Base-by-base conservation (phyloP, 2,113 vertebrate genomes). In the Myrmophylax atrothorax region DNA sequence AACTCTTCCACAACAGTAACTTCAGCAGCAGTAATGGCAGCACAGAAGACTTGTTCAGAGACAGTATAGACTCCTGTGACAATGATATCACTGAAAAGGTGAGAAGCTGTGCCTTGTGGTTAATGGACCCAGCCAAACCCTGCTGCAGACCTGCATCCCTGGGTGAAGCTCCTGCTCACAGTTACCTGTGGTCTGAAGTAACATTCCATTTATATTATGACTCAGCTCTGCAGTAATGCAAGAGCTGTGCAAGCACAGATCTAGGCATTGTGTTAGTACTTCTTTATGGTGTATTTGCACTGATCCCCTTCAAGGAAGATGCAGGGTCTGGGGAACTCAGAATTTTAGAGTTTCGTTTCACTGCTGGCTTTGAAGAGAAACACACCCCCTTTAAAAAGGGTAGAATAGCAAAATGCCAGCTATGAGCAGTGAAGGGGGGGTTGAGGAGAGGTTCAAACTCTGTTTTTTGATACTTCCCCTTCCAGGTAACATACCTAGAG, bases 21-120 rank as follows among this genome's bases (percentile, higher is more conserved):
- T 97, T 99, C 95, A 99, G 99, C 98, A 99, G 99, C 98, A 99
- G 99, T 52, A 99, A 99, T 1, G 99, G 99, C 96, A 99, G 99
- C 97, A 99, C 99, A 2, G 99, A 99, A 95, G 99, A 99, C 96
- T 97, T 99, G 89, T 99, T 99, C 98, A 92, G 99, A 95, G 99
- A 99, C 96, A 99, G 99, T 98, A 99, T 99, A 22, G 99, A 99
- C 97, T 99, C 99, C 60, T 99, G 98, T 87, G 99, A 99, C 75
- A 98, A 98, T 2, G 99, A 99, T 97, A 99, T 99, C 97, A 99
- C 98, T 0, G 99, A 99, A 96, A 99, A 99, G 99, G 99, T 99
- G 95, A 78, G 94, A 74, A 40, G 50, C 47, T 42, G 18, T 46
- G 56, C 28, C 1, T 22, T 78, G 33, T 3, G 3, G 4, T 49